phyloP scores from a whole-genome alignment of 2,113 vertebrate species.

The Lagenorhynchus albirostris region DNA sequence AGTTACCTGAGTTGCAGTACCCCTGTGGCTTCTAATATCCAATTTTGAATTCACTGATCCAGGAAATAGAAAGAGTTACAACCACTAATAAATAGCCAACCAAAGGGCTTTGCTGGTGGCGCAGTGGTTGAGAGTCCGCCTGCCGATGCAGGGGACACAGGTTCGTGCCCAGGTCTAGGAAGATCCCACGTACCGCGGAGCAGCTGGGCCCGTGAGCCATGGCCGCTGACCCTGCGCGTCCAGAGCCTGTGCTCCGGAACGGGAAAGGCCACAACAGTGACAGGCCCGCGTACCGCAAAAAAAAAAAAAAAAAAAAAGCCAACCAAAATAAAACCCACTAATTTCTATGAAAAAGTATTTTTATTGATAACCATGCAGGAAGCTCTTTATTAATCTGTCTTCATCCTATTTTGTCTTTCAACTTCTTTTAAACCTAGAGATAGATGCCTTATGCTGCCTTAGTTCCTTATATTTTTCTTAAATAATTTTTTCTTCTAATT shows the following conservation, averaged over 20 bases:
- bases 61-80: not conserved
- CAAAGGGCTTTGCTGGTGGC: not conserved
- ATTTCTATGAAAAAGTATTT: constrained; percentile 20
- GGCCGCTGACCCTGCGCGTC: too few species aligned
- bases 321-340: not conserved
- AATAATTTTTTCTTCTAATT: not conserved
- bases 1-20: not conserved
- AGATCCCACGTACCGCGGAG: too few species aligned
- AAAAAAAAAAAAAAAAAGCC: not conserved
- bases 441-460: not conserved
- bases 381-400: not conserved
- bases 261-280: too few species aligned
- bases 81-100: constrained; percentile 22
- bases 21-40: not conserved
- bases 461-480: not conserved
- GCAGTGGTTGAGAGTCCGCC: too few species aligned
- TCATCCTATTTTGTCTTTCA: not conserved
- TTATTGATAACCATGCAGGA: not conserved
- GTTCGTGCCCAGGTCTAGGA: too few species aligned
- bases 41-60: not conserved
- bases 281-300: too few species aligned
- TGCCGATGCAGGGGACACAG: too few species aligned
- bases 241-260: too few species aligned
- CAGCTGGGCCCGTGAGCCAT: too few species aligned
- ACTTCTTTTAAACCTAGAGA: not conserved